Conservation (phyloP, 2,888 invertebrate species). For the Tinea pellionella region DNA sequence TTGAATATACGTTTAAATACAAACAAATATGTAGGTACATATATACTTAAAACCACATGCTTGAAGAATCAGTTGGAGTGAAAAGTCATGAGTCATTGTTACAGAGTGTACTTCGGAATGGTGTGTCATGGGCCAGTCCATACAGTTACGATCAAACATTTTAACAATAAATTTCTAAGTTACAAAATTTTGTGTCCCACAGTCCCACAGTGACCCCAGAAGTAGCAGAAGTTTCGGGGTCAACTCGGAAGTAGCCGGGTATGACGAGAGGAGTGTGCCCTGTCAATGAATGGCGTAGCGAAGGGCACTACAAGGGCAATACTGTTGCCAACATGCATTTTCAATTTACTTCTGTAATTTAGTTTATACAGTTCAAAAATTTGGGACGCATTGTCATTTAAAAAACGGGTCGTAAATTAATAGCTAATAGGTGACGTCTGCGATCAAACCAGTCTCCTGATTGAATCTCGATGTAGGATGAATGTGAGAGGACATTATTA, state of each 20-base stretch:
- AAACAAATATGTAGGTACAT: too few species aligned
- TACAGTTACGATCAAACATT: background rate
- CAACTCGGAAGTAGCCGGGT: too few species aligned
- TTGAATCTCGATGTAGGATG: constrained; percentile 1
- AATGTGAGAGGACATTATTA: background rate
- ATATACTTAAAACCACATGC: background rate
- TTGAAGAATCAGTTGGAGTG: constrained; percentile 1
- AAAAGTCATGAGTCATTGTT: constrained; percentile 1
- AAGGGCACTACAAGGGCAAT: too few species aligned
- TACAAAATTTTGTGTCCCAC: too few species aligned
- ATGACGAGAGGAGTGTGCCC: too few species aligned
- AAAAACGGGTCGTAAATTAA: background rate
- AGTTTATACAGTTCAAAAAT: too few species aligned
- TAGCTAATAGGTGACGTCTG: background rate
- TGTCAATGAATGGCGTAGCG: too few species aligned
- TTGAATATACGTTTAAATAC: background rate
- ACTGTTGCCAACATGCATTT: too few species aligned
- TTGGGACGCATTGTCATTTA: too few species aligned
- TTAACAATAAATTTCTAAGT: background rate
- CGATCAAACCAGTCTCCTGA: background rate
- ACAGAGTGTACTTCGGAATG: background rate
- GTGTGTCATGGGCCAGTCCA: constrained; percentile 6
- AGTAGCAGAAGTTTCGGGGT: too few species aligned
- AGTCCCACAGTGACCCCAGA: too few species aligned
- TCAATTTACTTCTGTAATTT: too few species aligned